Conservation (phyloP, 1,140 invertebrate genomes). For the Drosophila sproati region DNA sequence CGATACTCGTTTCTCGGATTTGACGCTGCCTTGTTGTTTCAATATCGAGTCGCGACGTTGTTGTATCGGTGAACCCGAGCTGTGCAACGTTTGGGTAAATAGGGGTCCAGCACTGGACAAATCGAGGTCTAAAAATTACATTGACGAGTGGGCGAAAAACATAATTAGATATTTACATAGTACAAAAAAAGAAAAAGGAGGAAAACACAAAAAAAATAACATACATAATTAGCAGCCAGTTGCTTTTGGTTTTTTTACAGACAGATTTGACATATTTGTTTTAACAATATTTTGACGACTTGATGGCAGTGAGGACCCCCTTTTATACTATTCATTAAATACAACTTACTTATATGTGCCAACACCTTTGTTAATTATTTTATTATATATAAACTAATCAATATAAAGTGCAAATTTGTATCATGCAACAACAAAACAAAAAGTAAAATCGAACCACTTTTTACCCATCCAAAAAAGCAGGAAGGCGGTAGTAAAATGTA, state of each 20-base stretch:
- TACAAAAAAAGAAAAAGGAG: not conserved
- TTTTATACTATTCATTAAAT: constrained; percentile 5
- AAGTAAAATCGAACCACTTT: constrained; percentile 9
- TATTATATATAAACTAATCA: constrained; percentile 41
- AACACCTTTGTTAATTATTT: constrained; percentile 18
- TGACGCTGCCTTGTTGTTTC: constrained; percentile 79
- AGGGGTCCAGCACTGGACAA: constrained; percentile 27
- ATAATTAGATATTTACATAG: constrained; percentile 4
- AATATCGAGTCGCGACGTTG: constrained; percentile 80
- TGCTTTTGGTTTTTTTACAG: not conserved
- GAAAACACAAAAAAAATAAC: constrained; percentile 12
- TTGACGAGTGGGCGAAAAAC: constrained; percentile 14
- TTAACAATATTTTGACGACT: not conserved
- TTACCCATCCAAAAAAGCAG: constrained; percentile 13
- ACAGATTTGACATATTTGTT: not conserved
- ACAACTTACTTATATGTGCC: constrained; percentile 15
- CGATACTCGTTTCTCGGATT: constrained; percentile 80
- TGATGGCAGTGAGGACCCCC: constrained; percentile 5
- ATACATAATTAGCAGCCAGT: constrained; percentile 14
- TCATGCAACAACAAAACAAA: constrained; percentile 30
- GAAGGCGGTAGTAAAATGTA: not conserved
- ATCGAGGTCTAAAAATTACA: constrained; percentile 45
- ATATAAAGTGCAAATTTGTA: constrained; percentile 9
- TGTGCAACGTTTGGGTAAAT: constrained; percentile 25
- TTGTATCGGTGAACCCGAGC: constrained; percentile 52